phyloP scores from a whole-genome alignment of 1,140 invertebrate genomes.

The Hydropsyche tenuis region DNA sequence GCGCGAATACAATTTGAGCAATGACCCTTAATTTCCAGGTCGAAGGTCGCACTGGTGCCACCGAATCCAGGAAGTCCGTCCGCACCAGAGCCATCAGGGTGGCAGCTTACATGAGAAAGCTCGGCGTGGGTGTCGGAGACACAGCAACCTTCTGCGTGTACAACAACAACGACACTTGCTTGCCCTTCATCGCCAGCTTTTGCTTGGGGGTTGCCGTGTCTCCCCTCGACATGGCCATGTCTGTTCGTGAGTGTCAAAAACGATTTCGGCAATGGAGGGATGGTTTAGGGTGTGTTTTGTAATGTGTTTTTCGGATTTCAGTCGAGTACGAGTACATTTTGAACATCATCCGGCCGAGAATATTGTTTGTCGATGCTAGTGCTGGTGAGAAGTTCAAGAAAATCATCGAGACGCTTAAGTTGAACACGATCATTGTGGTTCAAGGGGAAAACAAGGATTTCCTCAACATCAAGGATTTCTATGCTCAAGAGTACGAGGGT shows the following conservation, averaged over 20 bases:
- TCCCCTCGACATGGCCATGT: slow-evolving; percentile 24
- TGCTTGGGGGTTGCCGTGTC: slow-evolving; percentile 54
- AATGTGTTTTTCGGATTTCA: slow-evolving; percentile 30
- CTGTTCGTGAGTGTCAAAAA: slow-evolving; percentile 12
- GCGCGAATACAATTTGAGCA: too few species aligned
- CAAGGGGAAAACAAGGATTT: slow-evolving; percentile 50
- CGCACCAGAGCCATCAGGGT: slow-evolving; percentile 55
- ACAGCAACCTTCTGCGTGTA: slow-evolving; percentile 57
- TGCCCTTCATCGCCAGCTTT: slow-evolving; percentile 59
- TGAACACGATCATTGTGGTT: slow-evolving; percentile 51
- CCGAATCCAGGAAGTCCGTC: slow-evolving; percentile 57
- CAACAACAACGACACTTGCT: slow-evolving; percentile 59
- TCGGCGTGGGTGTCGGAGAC: slow-evolving; percentile 58
- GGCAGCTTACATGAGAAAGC: slow-evolving; percentile 57
- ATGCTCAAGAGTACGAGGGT: slow-evolving; percentile 3
- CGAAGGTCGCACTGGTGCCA: slow-evolving; percentile 57
- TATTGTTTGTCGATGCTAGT: slow-evolving; percentile 53
- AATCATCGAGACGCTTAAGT: slow-evolving; percentile 45
- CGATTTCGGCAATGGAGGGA: too few species aligned
- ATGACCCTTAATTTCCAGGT: slow-evolving; percentile 54
- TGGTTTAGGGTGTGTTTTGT: too few species aligned
- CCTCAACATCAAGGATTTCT: slow-evolving; percentile 31
- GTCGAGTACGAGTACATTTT: slow-evolving; percentile 53
- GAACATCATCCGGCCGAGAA: slow-evolving; percentile 53
- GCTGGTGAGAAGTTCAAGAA: slow-evolving; percentile 45